These are phyloP conservation scores for Drosophila mettleri DNA, from an alignment of 2,888 invertebrate genomes.

Conservation along the genomic window DNA sequence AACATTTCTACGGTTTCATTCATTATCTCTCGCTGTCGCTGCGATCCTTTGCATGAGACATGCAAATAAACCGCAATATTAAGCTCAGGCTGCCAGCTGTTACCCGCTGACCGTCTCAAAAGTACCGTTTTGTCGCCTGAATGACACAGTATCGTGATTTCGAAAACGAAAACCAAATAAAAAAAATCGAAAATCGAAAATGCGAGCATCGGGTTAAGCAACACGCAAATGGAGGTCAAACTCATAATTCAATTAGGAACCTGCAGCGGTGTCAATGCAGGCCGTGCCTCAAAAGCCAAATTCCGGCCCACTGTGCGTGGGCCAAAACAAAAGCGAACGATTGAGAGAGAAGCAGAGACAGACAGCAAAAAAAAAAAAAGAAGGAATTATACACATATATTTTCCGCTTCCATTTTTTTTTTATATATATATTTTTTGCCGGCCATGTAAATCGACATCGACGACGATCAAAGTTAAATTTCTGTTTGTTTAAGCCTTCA, in stretches of 20 bases:
- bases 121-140: slow-evolving; percentile 67
- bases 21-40: slow-evolving; percentile 53
- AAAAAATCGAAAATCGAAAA: slow-evolving; percentile 66
- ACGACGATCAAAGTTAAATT: slow-evolving; percentile 59
- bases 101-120: slow-evolving; percentile 8
- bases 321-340: slow-evolving; percentile 29
- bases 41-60: slow-evolving; percentile 55
- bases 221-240: slow-evolving; percentile 75
- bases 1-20: slow-evolving; percentile 66
- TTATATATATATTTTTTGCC: slow-evolving; percentile 39
- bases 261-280: slow-evolving; percentile 65
- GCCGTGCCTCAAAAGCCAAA: slow-evolving; percentile 42
- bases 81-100: background rate
- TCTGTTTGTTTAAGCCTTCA: slow-evolving; percentile 70
- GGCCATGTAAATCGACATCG: slow-evolving; percentile 63
- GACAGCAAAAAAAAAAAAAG: slow-evolving; percentile 3
- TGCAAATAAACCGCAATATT: slow-evolving; percentile 34
- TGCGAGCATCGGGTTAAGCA: slow-evolving; percentile 50
- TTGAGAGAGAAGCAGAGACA: background rate
- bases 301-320: slow-evolving; percentile 75
- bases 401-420: slow-evolving; percentile 45
- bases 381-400: slow-evolving; percentile 34
- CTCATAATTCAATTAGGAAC: slow-evolving; percentile 80
- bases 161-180: slow-evolving; percentile 66
- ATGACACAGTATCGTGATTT: slow-evolving; percentile 70